A percentile compares a stretch with the other conserved stretches of the same genome.
Conservation (phyloP, 2,797 vertebrate genomes). For the Staurois parvus region DNA sequence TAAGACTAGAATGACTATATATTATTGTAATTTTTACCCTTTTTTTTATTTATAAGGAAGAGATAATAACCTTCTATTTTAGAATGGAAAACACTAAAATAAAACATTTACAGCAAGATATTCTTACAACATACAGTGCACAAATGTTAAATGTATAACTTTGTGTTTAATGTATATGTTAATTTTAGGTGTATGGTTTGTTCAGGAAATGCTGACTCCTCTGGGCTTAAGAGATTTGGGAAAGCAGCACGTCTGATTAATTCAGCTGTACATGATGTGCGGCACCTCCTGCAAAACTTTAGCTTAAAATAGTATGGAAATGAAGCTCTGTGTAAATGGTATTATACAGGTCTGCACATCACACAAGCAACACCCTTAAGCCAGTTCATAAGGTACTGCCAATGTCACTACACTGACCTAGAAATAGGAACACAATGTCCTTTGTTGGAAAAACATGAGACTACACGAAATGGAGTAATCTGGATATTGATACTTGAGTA, state of each 20-base stretch:
- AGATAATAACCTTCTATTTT: too few species aligned
- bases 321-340: slow-evolving; percentile 33
- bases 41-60: too few species aligned
- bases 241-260: slow-evolving; percentile 38
- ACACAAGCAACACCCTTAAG: slow-evolving; percentile 8
- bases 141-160: too few species aligned
- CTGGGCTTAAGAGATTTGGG: slow-evolving; percentile 6
- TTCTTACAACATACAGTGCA: too few species aligned
- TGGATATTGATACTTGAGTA: background rate
- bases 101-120: too few species aligned
- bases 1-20: too few species aligned
- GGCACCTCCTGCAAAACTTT: slow-evolving; percentile 22
- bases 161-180: background rate
- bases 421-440: background rate
- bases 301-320: slow-evolving; percentile 49
- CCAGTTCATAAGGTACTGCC: background rate
- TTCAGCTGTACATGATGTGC: slow-evolving; percentile 35
- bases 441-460: background rate
- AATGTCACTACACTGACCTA: background rate
- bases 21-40: too few species aligned
- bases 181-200: slow-evolving; percentile 8
- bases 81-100: too few species aligned
- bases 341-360: slow-evolving; percentile 24
- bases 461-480: background rate
- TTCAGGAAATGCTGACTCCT: slow-evolving; percentile 22